Conservation (phyloP, 1,140 invertebrate species). For the Procambarus virginalis region DNA sequence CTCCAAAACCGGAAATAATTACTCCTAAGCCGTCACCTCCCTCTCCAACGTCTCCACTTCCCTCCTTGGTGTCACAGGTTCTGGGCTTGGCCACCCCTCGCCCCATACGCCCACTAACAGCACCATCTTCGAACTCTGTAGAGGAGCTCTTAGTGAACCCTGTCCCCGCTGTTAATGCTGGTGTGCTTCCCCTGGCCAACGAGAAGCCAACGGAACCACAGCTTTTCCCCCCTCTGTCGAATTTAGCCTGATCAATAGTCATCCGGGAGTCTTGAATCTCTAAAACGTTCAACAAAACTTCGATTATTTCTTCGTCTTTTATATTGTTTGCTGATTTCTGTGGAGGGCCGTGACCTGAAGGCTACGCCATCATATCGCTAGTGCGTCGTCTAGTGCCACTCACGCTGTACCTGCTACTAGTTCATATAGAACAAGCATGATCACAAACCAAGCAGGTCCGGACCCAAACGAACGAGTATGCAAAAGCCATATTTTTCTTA, state of each 20-base stretch:
- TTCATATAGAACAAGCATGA: neutral
- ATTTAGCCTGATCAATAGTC: neutral
- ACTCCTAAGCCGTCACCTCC: neutral
- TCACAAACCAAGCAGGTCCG: neutral
- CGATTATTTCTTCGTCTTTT: neutral
- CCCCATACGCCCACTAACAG: neutral
- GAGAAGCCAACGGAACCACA: slow-evolving; percentile 56
- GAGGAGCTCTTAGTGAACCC: slow-evolving; percentile 62
- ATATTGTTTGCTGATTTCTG: neutral
- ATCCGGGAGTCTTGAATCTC: neutral
- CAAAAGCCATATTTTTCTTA: too few species aligned
- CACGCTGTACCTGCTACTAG: neutral
- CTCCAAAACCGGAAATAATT: neutral
- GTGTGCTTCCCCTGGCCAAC: slow-evolving; percentile 62
- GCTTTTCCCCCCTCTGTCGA: slow-evolving; percentile 58
- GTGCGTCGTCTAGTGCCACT: neutral
- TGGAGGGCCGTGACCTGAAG: neutral
- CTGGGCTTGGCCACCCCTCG: neutral
- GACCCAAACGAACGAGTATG: too few species aligned
- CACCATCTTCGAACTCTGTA: slow-evolving; percentile 36
- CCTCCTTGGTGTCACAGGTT: neutral
- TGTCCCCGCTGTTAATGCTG: slow-evolving; percentile 66
- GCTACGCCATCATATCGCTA: neutral
- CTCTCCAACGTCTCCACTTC: neutral
- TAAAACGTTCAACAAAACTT: neutral